These are phyloP conservation scores for Vulpes lagopus DNA, from an alignment of 2,113 vertebrate genomes.

Conservation along the genomic window DNA sequence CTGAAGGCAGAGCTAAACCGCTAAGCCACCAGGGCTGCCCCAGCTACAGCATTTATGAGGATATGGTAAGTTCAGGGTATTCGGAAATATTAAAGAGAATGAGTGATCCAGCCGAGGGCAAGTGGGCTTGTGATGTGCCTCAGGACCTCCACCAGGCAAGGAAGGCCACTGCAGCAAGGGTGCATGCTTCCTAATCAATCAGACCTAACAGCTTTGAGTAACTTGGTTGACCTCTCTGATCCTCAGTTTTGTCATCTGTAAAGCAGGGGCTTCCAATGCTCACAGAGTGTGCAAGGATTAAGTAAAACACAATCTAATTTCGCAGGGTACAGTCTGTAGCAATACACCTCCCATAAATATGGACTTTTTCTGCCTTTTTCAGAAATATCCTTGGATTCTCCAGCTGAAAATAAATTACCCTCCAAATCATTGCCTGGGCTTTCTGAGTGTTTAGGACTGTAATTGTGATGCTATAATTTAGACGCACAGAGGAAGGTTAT, in stretches of 20 bases:
- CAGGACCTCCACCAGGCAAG: background rate
- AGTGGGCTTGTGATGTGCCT: background rate
- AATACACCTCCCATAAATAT: background rate
- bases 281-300: background rate
- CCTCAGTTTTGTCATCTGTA: background rate
- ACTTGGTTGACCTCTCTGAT: background rate
- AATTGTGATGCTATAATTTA: constrained; percentile 48
- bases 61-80: background rate
- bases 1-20: too few relatives aligned
- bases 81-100: constrained; percentile 47
- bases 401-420: constrained; percentile 42
- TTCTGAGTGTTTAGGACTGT: constrained; percentile 37
- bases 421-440: constrained; percentile 28
- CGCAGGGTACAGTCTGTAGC: background rate
- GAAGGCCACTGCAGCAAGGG: background rate
- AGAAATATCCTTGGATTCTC: constrained; percentile 19
- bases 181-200: background rate
- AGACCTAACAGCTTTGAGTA: background rate
- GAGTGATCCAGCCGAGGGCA: background rate
- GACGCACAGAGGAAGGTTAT: constrained; percentile 11
- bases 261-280: background rate
- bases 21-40: too few relatives aligned
- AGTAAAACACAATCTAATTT: constrained; percentile 8
- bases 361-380: constrained; percentile 3
- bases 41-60: too few relatives aligned